Percentiles rank a stretch among this genome's conserved stretches.
phyloP scores from a whole-genome alignment of 1,140 invertebrate species.

The Solen grandis region DNA sequence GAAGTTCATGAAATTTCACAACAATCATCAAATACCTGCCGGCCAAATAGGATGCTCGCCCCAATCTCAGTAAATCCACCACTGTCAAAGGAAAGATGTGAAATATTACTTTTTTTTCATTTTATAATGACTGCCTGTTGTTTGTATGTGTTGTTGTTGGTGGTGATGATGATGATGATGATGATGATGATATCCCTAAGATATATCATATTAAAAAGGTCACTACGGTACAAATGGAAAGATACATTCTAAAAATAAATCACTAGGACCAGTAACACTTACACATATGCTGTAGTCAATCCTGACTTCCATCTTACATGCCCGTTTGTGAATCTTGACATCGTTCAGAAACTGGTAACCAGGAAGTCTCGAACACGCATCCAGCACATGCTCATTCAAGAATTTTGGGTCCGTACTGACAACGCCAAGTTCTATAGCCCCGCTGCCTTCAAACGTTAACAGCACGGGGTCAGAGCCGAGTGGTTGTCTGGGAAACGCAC shows the following conservation, averaged over 20 bases:
- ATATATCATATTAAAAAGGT: neutral
- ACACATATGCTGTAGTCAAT: conserved; percentile 8
- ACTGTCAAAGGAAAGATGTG: too few species aligned
- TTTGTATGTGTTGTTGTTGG: too few species aligned
- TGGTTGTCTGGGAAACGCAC: neutral
- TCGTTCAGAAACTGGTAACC: conserved; percentile 37
- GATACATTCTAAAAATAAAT: neutral
- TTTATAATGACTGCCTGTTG: too few species aligned
- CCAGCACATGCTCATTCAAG: neutral
- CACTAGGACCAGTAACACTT: neutral
- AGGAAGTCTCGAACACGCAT: neutral
- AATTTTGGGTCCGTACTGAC: neutral
- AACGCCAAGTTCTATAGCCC: conserved; percentile 35
- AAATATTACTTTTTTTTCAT: too few species aligned
- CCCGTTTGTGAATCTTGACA: conserved; percentile 44
- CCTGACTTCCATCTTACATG: conserved; percentile 24
- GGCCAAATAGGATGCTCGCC: too few species aligned
- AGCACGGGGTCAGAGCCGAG: neutral
- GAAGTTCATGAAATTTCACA: too few species aligned
- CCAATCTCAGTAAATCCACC: too few species aligned
- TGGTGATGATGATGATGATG: neutral
- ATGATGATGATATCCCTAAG: neutral
- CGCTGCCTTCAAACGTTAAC: conserved; percentile 27
- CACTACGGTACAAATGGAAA: neutral
- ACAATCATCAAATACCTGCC: too few species aligned